Conservation (phyloP, 2,888 invertebrate species). For the Dolomedes plantarius region DNA sequence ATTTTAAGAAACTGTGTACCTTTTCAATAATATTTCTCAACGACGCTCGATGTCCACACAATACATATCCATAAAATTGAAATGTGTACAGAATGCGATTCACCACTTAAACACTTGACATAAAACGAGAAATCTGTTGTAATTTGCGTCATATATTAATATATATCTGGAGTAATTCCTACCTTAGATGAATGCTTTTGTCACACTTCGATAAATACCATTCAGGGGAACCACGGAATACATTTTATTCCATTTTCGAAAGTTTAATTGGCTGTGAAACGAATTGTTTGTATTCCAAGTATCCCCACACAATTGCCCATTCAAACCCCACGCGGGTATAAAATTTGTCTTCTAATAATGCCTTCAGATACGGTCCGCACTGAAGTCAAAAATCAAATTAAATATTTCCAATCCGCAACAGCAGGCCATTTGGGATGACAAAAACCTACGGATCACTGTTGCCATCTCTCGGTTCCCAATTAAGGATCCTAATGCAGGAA, state of each 20-base stretch:
- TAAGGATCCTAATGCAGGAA: neutral
- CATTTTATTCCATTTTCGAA: neutral
- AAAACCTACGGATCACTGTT: conserved; percentile 14
- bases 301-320: neutral
- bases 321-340: neutral
- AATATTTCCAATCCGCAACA: conserved; percentile 14
- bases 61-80: too few species aligned
- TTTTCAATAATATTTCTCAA: too few species aligned
- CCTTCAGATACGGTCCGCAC: neutral
- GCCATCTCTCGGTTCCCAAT: conserved; percentile 19
- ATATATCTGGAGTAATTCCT: too few species aligned
- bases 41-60: too few species aligned
- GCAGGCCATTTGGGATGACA: neutral
- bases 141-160: too few species aligned
- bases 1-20: too few species aligned
- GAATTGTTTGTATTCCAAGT: neutral
- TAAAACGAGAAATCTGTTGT: too few species aligned
- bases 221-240: neutral
- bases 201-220: too few species aligned
- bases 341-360: neutral
- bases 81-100: too few species aligned
- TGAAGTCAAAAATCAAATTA: conserved; percentile 6
- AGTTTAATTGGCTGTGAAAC: neutral
- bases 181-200: too few species aligned
- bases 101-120: too few species aligned